Percentiles rank a stretch among this genome's conserved stretches.
These are phyloP conservation scores for Globodera ellingtonae DNA, from an alignment of 1,140 invertebrate species.

Conservation along the genomic window DNA sequence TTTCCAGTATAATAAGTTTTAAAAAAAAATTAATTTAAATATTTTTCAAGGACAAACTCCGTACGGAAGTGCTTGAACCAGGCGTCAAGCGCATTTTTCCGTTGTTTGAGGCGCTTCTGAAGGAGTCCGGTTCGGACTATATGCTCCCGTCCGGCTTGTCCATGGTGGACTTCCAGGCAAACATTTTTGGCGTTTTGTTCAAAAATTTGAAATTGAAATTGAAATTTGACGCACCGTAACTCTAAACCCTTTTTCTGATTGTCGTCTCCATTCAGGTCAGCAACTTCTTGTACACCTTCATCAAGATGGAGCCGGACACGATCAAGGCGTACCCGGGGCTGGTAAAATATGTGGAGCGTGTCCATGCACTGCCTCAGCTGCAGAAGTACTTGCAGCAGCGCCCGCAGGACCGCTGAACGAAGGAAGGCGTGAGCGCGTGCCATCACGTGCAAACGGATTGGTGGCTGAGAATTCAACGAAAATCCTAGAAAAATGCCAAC, in stretches of 20 bases:
- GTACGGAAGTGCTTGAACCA: slow-evolving; percentile 29
- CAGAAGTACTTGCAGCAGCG: slow-evolving; percentile 8
- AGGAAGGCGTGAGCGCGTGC: no score
- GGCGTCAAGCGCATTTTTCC: slow-evolving; percentile 31
- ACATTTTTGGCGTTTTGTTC: not conserved
- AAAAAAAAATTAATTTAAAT: not conserved
- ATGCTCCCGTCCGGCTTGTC: slow-evolving; percentile 34
- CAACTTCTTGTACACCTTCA: slow-evolving; percentile 4
- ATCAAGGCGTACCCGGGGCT: slow-evolving; percentile 2
- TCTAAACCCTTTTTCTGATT: no score
- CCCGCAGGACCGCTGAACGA: no score
- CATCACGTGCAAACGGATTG: no score
- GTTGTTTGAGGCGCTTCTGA: slow-evolving; percentile 30
- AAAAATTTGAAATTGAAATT: not conserved
- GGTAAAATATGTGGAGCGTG: not conserved
- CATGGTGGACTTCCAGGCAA: slow-evolving; percentile 29
- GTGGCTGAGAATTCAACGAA: no score
- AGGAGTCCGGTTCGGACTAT: slow-evolving; percentile 38
- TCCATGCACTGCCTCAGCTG: slow-evolving; percentile 8
- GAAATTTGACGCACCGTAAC: no score
- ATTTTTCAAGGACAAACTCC: slow-evolving; percentile 25
- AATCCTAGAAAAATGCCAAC: no score
- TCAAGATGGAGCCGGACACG: slow-evolving; percentile 3
- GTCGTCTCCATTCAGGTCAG: not conserved
- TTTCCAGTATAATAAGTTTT: no score